Conservation (phyloP, 2,888 invertebrate genomes). For the Orchesellides sinensis region DNA sequence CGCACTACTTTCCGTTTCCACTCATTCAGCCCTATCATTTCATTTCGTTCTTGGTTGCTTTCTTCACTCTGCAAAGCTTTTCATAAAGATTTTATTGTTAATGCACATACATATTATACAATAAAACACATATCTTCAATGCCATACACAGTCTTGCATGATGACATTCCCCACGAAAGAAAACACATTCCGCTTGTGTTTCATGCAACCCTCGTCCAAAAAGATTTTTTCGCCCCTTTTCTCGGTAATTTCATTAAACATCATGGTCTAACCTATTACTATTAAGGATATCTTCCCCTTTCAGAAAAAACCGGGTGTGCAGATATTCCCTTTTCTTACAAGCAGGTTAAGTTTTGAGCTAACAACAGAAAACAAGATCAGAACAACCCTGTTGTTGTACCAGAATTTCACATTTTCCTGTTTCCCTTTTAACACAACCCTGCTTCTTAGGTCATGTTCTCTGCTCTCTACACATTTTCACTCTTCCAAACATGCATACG, state of each 20-base stretch:
- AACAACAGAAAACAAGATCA: slow-evolving; percentile 7
- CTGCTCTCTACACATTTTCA: background rate
- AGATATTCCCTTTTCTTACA: slow-evolving; percentile 26
- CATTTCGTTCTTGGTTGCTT: slow-evolving; percentile 36
- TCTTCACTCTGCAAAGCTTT: slow-evolving; percentile 47
- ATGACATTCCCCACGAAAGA: slow-evolving; percentile 29
- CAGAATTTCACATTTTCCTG: slow-evolving; percentile 22
- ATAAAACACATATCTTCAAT: no score
- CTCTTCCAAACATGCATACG: background rate
- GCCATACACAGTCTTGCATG: background rate
- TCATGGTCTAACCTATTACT: slow-evolving; percentile 58
- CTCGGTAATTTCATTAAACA: slow-evolving; percentile 64
- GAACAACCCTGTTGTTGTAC: slow-evolving; percentile 11
- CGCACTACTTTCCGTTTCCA: background rate
- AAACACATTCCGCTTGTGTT: slow-evolving; percentile 24
- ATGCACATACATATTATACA: slow-evolving; percentile 33
- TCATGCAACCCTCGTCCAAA: slow-evolving; percentile 47
- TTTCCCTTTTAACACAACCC: slow-evolving; percentile 27
- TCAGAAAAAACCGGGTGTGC: background rate
- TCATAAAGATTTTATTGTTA: slow-evolving; percentile 54
- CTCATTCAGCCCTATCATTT: slow-evolving; percentile 45
- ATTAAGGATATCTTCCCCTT: slow-evolving; percentile 20
- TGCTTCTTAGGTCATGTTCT: no score
- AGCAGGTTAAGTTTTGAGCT: slow-evolving; percentile 21
- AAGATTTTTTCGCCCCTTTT: slow-evolving; percentile 60